phyloP scores from a whole-genome alignment of 2,888 invertebrate genomes.

The Microdon myrmicae region DNA sequence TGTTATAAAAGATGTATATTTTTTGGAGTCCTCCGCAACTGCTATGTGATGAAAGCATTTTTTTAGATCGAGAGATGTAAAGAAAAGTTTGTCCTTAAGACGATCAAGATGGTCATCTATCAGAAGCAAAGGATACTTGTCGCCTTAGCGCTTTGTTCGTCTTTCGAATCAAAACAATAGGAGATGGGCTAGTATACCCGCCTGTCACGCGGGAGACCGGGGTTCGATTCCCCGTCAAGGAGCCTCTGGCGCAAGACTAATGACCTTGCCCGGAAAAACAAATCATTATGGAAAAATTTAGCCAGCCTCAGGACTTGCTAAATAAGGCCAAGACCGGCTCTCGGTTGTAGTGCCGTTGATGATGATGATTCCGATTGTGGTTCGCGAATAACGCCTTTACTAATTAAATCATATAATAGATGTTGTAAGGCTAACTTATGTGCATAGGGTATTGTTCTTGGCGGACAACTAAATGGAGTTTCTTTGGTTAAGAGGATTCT shows the following conservation, averaged over 20 bases:
- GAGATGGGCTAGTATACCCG: too few relatives aligned
- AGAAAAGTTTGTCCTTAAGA: slow-evolving; percentile 15
- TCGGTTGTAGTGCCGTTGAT: too few relatives aligned
- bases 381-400: background rate
- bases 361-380: slow-evolving; percentile 10
- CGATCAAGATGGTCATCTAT: slow-evolving; percentile 21
- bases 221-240: too few relatives aligned
- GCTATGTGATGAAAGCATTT: slow-evolving; percentile 15
- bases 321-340: too few relatives aligned
- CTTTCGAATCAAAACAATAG: slow-evolving; percentile 32
- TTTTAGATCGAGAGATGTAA: slow-evolving; percentile 12
- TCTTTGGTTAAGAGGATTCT: slow-evolving; percentile 3
- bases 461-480: slow-evolving; percentile 7
- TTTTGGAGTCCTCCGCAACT: slow-evolving; percentile 10
- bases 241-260: too few relatives aligned
- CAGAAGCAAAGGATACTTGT: slow-evolving; percentile 16
- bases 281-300: too few relatives aligned
- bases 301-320: too few relatives aligned
- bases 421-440: slow-evolving; percentile 7
- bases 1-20: slow-evolving; percentile 20
- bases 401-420: slow-evolving; percentile 1
- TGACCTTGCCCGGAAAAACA: too few relatives aligned
- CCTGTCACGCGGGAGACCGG: too few relatives aligned
- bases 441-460: slow-evolving; percentile 1
- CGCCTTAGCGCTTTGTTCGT: slow-evolving; percentile 24